Evolutionary conservation across 2,113 vertebrate species (phyloP), one percentile per base, ranked within the genome.

Genomic region (Odocoileus virginianus): DNA sequence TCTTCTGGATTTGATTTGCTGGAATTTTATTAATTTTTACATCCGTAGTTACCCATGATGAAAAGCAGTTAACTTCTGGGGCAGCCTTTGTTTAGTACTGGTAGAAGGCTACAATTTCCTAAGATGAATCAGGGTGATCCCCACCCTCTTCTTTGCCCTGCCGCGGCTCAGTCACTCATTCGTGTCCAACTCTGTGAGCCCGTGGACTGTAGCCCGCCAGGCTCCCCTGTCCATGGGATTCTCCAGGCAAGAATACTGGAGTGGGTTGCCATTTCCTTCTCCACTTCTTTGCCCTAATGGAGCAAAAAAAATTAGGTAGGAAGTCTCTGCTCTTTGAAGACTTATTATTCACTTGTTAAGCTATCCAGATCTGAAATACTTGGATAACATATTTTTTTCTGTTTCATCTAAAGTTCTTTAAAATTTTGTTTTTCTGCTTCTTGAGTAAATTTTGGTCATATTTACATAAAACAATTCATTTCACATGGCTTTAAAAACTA

Each of bases 271-370:
- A 71, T 23, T 40, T 71, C n/a, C 67, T 40, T 23, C 67, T 71
- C 67, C 5, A 71, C 19, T 40, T 71, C 10, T 74, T 71, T 74
- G 10, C 16, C 40, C 33, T 57, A 47, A 57, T 25, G 5, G 67
- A 71, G 67, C n/a, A 23, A 71, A 40, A 61, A 71, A 95, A 71
- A 61, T 50, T 87, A 88, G 36, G 36, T 67, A 84, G 30, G 36
- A 94, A 81, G 23, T 54, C 9, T 60, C 23, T 94, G 25, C 30
- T 83, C 36, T 28, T 71, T 93, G 9, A 83, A 94, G 30, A 50
- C 64, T 67, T 74, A 94, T 92, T 88, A 76, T 58, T 95, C 40
- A 95, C n/a, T 83, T 87, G 1, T 28, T 88, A 95, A 83, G 11
- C 15, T 40, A n/a, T 92, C 86, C 52, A 87, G 74, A 91, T 45